These are phyloP conservation scores for Dryobota labecula DNA, from an alignment of 2,888 invertebrate genomes.

Conservation along the genomic window DNA sequence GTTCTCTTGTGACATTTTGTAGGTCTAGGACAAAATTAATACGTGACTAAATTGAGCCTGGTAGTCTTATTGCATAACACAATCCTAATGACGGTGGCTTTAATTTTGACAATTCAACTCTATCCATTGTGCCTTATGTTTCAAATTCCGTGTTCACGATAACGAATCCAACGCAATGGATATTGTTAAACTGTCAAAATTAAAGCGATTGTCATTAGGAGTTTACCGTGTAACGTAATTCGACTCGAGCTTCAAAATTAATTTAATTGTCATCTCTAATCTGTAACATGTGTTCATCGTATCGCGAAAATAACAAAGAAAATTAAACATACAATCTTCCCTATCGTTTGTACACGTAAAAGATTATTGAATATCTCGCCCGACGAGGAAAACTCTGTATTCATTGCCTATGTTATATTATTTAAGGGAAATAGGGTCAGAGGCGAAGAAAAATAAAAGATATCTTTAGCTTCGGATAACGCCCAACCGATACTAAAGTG, in stretches of 20 bases:
- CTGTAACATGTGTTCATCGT: neutral
- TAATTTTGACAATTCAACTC: neutral
- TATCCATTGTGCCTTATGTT: neutral
- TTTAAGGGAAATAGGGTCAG: constrained; percentile 80
- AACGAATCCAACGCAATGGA: neutral
- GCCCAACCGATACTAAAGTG: constrained; percentile 26
- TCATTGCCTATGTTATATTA: constrained; percentile 75
- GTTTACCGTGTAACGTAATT: neutral
- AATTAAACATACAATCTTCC: constrained; percentile 58
- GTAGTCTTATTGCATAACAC: neutral
- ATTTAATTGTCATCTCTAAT: neutral
- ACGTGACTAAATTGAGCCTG: neutral
- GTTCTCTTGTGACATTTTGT: neutral
- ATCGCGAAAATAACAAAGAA: constrained; percentile 36
- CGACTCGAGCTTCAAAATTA: neutral
- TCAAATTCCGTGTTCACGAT: neutral
- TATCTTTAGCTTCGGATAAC: constrained; percentile 72
- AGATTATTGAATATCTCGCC: constrained; percentile 73
- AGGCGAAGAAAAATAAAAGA: constrained; percentile 72
- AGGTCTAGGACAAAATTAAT: neutral
- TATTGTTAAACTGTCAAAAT: neutral
- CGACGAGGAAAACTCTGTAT: constrained; percentile 70
- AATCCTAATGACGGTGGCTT: neutral
- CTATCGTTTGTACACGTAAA: constrained; percentile 61
- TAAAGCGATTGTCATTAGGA: neutral